A percentile compares a stretch with the other conserved stretches of the same genome.
phyloP scores from a whole-genome alignment of 2,888 invertebrate species.

The Xestia rhomboidea region DNA sequence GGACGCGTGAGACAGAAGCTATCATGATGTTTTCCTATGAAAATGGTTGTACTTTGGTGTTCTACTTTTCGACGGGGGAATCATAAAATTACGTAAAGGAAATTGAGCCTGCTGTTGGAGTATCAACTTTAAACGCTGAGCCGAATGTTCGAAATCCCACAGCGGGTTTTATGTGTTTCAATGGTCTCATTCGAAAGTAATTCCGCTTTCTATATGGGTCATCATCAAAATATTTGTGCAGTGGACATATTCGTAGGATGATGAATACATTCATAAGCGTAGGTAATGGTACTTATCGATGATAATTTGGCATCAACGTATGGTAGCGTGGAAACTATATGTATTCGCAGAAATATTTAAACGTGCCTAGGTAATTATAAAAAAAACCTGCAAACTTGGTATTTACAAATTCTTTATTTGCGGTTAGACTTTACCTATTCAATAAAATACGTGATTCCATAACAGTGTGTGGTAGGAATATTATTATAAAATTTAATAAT shows the following conservation, averaged over 20 bases:
- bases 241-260: neutral
- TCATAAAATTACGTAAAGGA: neutral
- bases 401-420: conserved; percentile 10
- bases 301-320: conserved; percentile 1
- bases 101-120: neutral
- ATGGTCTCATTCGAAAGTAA: conserved; percentile 2
- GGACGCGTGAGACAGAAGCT: neutral
- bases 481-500: conserved; percentile 5
- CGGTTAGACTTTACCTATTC: neutral
- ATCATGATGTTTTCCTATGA: conserved; percentile 12
- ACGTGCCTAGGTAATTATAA: neutral
- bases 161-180: neutral
- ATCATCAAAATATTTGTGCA: neutral
- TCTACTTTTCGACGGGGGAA: neutral
- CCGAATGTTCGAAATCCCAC: neutral
- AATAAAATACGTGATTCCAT: neutral
- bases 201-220: conserved; percentile 4
- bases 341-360: conserved; percentile 6
- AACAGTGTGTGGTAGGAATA: conserved; percentile 7
- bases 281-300: conserved; percentile 6
- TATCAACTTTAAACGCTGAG: neutral
- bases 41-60: neutral
- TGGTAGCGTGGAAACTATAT: conserved; percentile 1
- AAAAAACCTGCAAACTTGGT: neutral
- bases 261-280: neutral